Evolutionary conservation across 2,888 invertebrate species (phyloP), one percentile per base, ranked within the genome.

Genomic region (Actias luna): DNA sequence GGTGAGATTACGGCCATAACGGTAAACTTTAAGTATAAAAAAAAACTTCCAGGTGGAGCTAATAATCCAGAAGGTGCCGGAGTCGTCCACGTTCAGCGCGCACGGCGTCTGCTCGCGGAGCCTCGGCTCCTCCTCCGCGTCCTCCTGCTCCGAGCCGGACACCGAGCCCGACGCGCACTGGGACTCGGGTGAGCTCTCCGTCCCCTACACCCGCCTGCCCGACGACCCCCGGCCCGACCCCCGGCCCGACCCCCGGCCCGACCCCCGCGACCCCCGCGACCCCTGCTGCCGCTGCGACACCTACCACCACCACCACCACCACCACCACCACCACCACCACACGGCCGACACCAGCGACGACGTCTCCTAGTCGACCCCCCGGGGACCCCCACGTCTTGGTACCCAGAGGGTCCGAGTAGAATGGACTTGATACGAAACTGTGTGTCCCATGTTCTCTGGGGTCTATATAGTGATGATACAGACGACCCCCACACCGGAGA

Each of bases 131-230:
- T 82, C 84, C 31, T 75, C 84, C 60, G 75, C 83, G 61, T 85
- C 86, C 64, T 79, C 83, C 63, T 79, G 81, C 82, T 81, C 85
- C 79, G 87, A 83, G 80, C 80, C 83, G 69, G 87, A 89, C 85
- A 75, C 82, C 68, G 83, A 87, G 78, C 79, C 83, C 71, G 88
- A 89, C 75, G 94, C 93, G 77, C 94, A 94, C 84, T 96, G 96
- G 96, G 96, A 96, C 92, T 96, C 96, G 82, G 96, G 96, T 96
- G 94, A 95, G 95, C 92, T 55, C 64, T 39, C 57, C 58, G 22
- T 64, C n/a, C 65, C 64, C 22, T 68, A 66, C 69, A 29, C 58
- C 31, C 22, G 22, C 29, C 36, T 50, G 33, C 39, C 50, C 39
- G 55, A 55, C 10, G 50, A 22, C 12, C 10, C 33, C n/a, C 18